These are phyloP conservation scores for Chlorospingus flavigularis DNA, from an alignment of 2,797 vertebrate genomes.

Conservation along the genomic window DNA sequence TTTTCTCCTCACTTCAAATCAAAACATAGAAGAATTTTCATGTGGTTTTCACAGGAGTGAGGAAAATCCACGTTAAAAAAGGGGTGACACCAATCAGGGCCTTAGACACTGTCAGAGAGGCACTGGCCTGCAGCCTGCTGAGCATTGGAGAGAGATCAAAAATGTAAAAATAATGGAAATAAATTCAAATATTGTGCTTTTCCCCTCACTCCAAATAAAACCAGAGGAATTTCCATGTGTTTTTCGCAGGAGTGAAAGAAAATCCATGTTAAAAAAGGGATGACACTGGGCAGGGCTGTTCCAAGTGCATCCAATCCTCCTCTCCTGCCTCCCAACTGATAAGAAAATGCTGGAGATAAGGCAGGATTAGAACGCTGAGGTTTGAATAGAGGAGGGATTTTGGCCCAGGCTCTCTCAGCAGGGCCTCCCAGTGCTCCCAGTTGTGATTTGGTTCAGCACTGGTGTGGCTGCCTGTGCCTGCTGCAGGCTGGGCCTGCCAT, in stretches of 20 bases:
- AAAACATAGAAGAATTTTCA: not conserved
- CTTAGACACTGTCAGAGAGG: too few species aligned
- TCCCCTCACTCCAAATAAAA: too few species aligned
- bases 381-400: not conserved
- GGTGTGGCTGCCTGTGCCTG: not conserved
- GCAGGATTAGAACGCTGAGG: not conserved
- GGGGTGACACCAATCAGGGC: too few species aligned
- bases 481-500: not conserved
- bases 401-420: not conserved
- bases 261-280: not conserved
- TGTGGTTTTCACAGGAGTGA: accelerated
- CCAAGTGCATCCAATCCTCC: not conserved
- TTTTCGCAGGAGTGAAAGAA: not conserved
- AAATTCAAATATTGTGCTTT: too few species aligned
- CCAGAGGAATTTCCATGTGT: too few species aligned
- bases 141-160: too few species aligned
- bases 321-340: not conserved
- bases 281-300: not conserved
- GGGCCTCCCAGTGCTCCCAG: not conserved
- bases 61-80: not conserved
- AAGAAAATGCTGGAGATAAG: not conserved
- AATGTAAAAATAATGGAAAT: too few species aligned
- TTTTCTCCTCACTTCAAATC: not conserved
- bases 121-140: too few species aligned
- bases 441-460: not conserved